Conservation (phyloP, 2,797 vertebrate genomes). For the Thunnus albacares region DNA sequence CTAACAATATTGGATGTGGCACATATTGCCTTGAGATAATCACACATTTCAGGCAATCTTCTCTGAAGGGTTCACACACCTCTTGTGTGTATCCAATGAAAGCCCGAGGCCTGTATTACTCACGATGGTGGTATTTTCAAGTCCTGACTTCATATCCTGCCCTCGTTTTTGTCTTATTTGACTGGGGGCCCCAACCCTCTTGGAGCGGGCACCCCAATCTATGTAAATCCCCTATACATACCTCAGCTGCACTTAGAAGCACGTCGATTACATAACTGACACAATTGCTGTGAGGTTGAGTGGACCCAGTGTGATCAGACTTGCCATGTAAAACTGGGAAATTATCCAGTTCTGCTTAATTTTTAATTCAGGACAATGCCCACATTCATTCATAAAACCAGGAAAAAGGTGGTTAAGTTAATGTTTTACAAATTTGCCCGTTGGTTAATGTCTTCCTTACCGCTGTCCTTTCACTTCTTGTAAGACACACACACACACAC, state of each 20-base stretch:
- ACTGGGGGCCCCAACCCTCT: constrained; percentile 57
- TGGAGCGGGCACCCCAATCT: constrained; percentile 70
- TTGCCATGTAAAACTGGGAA: constrained; percentile 11
- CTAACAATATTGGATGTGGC: constrained; percentile 6
- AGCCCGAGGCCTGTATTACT: constrained; percentile 64
- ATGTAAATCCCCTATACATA: constrained; percentile 73
- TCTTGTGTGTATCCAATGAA: constrained; percentile 55
- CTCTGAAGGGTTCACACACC: constrained; percentile 56
- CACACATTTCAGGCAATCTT: constrained; percentile 41
- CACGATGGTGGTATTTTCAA: constrained; percentile 74
- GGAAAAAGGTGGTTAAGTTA: constrained; percentile 43
- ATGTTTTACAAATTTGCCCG: constrained; percentile 44
- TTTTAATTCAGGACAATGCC: constrained; percentile 60
- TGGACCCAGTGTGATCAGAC: constrained; percentile 21
- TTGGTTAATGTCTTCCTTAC: constrained; percentile 43
- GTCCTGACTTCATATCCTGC: constrained; percentile 80
- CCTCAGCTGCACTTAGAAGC: constrained; percentile 64
- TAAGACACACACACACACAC: constrained; percentile 36
- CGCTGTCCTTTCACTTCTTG: constrained; percentile 63
- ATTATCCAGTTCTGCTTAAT: constrained; percentile 32
- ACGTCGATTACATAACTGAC: constrained; percentile 63
- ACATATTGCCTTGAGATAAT: constrained; percentile 41
- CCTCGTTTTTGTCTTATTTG: constrained; percentile 72
- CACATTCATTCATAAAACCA: constrained; percentile 66
- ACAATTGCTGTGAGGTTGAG: constrained; percentile 29